Evolutionary conservation across 2,888 invertebrate genomes (phyloP).

Genomic region (Leucophenga maculata): DNA sequence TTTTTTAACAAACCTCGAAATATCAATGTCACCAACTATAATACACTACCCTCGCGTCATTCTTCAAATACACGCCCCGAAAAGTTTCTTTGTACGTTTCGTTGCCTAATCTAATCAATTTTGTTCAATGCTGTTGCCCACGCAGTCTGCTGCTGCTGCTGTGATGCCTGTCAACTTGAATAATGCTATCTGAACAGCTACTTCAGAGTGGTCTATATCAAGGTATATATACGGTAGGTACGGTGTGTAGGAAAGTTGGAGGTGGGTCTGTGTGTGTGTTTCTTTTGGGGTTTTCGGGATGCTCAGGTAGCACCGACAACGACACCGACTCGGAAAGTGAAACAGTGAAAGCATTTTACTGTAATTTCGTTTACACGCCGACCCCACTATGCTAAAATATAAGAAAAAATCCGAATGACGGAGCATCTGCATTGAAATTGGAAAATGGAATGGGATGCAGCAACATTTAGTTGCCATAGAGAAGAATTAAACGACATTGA

Average conservation of each 20-base stretch:
- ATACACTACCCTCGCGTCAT: background rate
- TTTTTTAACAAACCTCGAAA: too few relatives aligned
- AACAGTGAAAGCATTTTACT: conserved; percentile 61
- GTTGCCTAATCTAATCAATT: conserved; percentile 62
- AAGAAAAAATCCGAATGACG: too few relatives aligned
- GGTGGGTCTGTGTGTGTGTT: background rate
- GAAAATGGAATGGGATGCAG: too few relatives aligned
- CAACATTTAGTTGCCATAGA: too few relatives aligned
- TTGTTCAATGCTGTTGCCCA: conserved; percentile 51
- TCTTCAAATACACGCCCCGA: conserved; percentile 14
- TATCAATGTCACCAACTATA: background rate
- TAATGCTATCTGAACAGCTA: conserved; percentile 59
- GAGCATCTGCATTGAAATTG: too few relatives aligned
- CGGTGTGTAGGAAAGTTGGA: background rate
- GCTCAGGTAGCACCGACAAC: background rate
- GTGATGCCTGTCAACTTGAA: conserved; percentile 56
- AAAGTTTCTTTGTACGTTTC: conserved; percentile 46
- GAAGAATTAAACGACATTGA: too few relatives aligned
- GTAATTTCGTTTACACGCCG: conserved; percentile 38
- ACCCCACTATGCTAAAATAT: too few relatives aligned
- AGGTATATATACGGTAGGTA: background rate
- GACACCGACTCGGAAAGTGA: conserved; percentile 2
- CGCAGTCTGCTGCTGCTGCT: conserved; percentile 33
- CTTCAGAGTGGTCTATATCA: background rate
- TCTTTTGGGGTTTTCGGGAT: conserved; percentile 8